Evolutionary conservation across 1,140 invertebrate species (phyloP).

Genomic region (Bombus confusus): DNA sequence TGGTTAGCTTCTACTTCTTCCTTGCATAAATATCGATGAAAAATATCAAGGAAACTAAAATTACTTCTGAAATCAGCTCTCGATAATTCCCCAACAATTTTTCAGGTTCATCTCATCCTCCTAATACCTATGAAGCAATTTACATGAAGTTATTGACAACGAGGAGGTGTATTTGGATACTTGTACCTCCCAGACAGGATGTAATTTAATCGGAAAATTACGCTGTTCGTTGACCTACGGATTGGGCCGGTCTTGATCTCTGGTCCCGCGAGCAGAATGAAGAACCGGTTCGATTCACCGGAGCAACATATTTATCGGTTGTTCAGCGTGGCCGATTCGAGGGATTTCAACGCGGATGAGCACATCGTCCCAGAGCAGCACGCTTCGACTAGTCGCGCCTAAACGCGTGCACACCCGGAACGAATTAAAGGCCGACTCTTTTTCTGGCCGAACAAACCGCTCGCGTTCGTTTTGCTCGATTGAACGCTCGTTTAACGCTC

Average conservation of each 20-base stretch:
- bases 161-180: background rate
- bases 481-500: slow-evolving; percentile 36
- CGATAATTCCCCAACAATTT: too few relatives aligned
- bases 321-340: background rate
- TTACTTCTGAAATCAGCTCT: too few relatives aligned
- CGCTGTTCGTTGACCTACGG: background rate
- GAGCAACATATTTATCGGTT: background rate
- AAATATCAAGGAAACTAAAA: too few relatives aligned
- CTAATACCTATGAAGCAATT: background rate
- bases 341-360: background rate
- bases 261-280: background rate
- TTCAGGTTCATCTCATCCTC: background rate
- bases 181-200: too few relatives aligned
- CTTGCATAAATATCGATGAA: too few relatives aligned
- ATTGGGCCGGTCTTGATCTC: background rate
- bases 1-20: too few relatives aligned
- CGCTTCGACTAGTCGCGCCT: slow-evolving; percentile 6
- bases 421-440: slow-evolving; percentile 19
- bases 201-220: background rate
- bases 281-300: background rate
- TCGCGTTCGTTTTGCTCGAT: slow-evolving; percentile 21
- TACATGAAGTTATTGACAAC: background rate
- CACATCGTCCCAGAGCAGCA: background rate
- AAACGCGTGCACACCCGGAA: slow-evolving; percentile 18
- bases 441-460: slow-evolving; percentile 13